A percentile compares a stretch with the other conserved stretches of the same genome.
phyloP scores from a whole-genome alignment of 2,888 invertebrate genomes.

The Zhuqinia jingwanae region DNA sequence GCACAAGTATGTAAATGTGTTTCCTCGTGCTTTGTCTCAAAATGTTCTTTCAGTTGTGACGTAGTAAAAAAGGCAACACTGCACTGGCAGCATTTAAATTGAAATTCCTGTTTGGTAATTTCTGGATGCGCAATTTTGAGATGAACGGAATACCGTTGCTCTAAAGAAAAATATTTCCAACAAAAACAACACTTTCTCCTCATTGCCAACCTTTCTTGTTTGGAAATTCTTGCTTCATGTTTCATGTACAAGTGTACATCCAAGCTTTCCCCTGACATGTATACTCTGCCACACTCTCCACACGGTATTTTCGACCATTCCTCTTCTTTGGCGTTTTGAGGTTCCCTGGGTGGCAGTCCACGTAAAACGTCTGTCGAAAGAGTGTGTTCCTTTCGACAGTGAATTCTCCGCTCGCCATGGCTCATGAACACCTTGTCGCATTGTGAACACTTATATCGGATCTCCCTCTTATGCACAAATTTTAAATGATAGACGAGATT shows the following conservation, averaged over 20 bases:
- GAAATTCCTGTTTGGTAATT: neutral
- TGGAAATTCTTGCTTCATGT: neutral
- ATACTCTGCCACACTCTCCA: neutral
- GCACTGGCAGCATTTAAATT: neutral
- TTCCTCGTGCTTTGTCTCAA: neutral
- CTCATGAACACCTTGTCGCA: neutral
- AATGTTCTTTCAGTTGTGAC: neutral
- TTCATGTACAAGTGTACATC: neutral
- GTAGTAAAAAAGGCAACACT: neutral
- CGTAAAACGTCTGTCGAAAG: too few relatives aligned
- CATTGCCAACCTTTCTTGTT: neutral
- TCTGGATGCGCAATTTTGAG: neutral
- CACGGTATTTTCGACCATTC: neutral
- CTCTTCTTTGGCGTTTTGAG: neutral
- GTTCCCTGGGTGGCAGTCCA: too few relatives aligned
- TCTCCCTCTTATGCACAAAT: neutral
- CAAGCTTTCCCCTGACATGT: neutral
- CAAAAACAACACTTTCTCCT: neutral
- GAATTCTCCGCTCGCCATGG: neutral
- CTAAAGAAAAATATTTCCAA: neutral
- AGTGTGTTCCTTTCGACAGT: neutral
- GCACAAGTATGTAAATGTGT: neutral
- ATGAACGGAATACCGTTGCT: neutral
- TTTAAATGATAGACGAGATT: neutral
- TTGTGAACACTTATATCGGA: neutral